phyloP scores from a whole-genome alignment of 2,113 vertebrate species.

The Elanus axillaris region DNA sequence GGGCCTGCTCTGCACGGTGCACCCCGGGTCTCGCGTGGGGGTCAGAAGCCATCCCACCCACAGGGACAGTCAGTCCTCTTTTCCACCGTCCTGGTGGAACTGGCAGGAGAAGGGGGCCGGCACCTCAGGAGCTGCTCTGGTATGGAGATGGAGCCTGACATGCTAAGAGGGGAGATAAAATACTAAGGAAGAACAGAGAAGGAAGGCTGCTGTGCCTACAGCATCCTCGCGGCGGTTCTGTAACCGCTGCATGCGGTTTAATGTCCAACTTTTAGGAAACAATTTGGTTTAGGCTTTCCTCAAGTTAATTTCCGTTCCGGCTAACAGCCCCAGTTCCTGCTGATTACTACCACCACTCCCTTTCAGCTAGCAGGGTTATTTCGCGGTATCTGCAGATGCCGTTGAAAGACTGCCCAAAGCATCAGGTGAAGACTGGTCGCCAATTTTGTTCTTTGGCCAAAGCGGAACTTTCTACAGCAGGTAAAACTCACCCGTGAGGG shows the following conservation, averaged over 20 bases:
- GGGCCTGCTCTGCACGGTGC: not conserved
- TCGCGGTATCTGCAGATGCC: not conserved
- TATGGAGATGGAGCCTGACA: rapidly evolving
- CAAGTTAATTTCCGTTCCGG: not conserved
- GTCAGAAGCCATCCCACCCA: not conserved
- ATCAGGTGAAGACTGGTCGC: not conserved
- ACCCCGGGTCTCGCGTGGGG: rapidly evolving
- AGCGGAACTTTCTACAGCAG: rapidly evolving
- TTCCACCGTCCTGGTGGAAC: not conserved
- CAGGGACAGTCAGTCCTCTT: not conserved
- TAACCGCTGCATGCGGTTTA: not conserved
- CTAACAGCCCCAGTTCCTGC: rapidly evolving
- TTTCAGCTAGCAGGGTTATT: not conserved
- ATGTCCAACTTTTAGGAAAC: not conserved
- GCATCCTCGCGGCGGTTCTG: not conserved
- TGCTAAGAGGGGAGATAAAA: not conserved
- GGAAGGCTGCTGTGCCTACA: rapidly evolving
- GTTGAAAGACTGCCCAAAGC: not conserved
- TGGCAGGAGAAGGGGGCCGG: not conserved
- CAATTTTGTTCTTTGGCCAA: not conserved
- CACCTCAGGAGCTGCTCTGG: rapidly evolving
- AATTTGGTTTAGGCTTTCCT: not conserved
- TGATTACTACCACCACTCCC: no score
- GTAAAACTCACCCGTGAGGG: rapidly evolving
- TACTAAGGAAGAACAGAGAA: rapidly evolving